These are phyloP conservation scores for Hippotragus niger DNA, from an alignment of 2,113 vertebrate species.

Conservation along the genomic window DNA sequence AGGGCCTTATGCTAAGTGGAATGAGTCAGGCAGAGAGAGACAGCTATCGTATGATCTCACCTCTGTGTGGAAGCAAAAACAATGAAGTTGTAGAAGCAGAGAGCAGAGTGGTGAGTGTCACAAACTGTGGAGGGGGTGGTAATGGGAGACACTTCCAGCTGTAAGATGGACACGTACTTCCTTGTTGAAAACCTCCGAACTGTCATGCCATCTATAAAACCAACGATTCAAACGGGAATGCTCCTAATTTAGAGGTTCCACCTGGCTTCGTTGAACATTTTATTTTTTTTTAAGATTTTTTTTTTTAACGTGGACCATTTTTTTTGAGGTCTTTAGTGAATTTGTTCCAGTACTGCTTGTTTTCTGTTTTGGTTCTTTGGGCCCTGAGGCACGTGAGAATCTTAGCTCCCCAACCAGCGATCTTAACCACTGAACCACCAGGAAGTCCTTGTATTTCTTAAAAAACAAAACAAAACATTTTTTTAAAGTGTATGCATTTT, in stretches of 20 bases:
- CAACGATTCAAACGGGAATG: rapidly evolving
- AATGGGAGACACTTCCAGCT: rapidly evolving
- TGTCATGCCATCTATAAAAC: not conserved
- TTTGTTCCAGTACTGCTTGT: not conserved
- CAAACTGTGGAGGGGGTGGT: rapidly evolving
- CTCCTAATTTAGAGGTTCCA: not conserved
- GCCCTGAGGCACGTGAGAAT: not conserved
- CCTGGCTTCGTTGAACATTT: not conserved
- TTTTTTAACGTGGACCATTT: not conserved
- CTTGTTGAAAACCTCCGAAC: not conserved
- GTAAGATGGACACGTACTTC: not conserved
- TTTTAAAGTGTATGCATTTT: not conserved
- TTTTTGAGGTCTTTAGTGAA: not conserved
- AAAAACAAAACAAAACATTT: not conserved
- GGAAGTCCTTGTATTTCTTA: not conserved
- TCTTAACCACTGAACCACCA: not conserved
- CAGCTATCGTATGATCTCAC: not conserved
- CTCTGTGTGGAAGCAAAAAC: not conserved
- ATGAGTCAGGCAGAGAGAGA: not conserved
- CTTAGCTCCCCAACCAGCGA: not conserved
- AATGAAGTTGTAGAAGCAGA: too few relatives aligned
- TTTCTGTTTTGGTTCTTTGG: not conserved
- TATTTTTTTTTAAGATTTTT: not conserved
- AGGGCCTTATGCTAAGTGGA: not conserved
- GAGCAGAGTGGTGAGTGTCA: too few relatives aligned